Evolutionary conservation across 1,140 invertebrate genomes (phyloP).

Genomic region (Odontomachus brunneus): DNA sequence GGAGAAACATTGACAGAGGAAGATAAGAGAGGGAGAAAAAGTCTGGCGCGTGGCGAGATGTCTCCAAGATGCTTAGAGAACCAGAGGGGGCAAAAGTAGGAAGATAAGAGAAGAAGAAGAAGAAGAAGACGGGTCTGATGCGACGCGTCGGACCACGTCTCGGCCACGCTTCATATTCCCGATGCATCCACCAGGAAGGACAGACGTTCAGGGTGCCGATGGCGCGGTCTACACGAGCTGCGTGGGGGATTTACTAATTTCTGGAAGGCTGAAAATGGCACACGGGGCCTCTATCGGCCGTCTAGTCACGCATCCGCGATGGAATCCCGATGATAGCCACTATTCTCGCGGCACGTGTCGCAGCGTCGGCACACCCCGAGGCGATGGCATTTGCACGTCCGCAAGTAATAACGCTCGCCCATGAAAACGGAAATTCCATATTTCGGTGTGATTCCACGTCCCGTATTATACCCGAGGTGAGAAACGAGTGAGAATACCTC

Average conservation of each 20-base stretch:
- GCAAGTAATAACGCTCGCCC: slow-evolving; percentile 20
- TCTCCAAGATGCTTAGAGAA: slow-evolving; percentile 22
- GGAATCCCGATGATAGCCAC: slow-evolving; percentile 63
- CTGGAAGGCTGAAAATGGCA: slow-evolving; percentile 70
- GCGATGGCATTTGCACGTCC: slow-evolving; percentile 27
- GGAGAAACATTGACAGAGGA: slow-evolving; percentile 63
- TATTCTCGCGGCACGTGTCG: slow-evolving; percentile 49
- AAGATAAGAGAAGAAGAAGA: slow-evolving; percentile 50
- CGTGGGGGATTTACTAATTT: slow-evolving; percentile 73
- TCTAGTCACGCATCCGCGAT: slow-evolving; percentile 66
- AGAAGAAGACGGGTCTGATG: slow-evolving; percentile 1
- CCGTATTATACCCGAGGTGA: no score
- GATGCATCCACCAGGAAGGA: slow-evolving; percentile 61
- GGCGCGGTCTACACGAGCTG: slow-evolving; percentile 55
- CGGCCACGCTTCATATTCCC: slow-evolving; percentile 66
- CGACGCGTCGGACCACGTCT: slow-evolving; percentile 35
- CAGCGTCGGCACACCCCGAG: slow-evolving; percentile 1
- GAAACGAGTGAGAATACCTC: no score
- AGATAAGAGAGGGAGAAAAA: slow-evolving; percentile 59
- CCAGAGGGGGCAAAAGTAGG: slow-evolving; percentile 10
- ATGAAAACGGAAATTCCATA: background rate
- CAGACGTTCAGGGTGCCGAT: slow-evolving; percentile 56
- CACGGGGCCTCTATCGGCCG: slow-evolving; percentile 64
- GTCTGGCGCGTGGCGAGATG: slow-evolving; percentile 72
- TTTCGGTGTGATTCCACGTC: background rate